Conservation (phyloP, 2,113 vertebrate species). For the Cinclus mexicanus region DNA sequence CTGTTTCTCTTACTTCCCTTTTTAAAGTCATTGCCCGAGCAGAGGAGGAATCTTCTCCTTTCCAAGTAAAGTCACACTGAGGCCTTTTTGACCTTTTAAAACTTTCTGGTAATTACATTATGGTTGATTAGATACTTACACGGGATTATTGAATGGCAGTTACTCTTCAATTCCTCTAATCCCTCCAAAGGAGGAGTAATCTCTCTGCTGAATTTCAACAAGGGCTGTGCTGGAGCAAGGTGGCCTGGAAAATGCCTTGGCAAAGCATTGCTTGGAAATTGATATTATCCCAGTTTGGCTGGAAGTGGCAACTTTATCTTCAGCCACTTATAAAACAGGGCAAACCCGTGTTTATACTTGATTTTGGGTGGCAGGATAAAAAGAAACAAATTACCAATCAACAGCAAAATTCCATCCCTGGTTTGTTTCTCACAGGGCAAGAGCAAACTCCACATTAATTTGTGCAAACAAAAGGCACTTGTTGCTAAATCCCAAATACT, state of each 20-base stretch:
- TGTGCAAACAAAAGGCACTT: constrained; percentile 2
- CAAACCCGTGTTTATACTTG: fast-evolving
- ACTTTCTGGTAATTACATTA: constrained; percentile 61
- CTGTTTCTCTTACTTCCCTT: background rate
- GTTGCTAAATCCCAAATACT: background rate
- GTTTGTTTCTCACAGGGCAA: background rate
- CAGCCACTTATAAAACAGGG: background rate
- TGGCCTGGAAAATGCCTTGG: background rate
- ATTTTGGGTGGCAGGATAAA: background rate
- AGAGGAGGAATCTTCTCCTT: background rate
- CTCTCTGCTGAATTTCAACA: background rate
- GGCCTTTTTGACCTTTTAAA: constrained; percentile 54
- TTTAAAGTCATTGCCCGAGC: background rate
- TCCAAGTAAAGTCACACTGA: background rate
- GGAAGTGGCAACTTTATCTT: background rate
- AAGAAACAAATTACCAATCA: background rate
- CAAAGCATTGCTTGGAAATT: background rate
- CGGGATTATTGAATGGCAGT: constrained; percentile 38
- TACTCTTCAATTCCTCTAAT: constrained; percentile 45
- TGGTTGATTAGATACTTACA: constrained; percentile 51
- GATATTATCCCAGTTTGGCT: background rate
- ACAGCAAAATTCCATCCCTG: background rate
- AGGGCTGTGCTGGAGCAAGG: background rate
- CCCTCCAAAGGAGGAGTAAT: constrained; percentile 36
- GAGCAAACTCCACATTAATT: fast-evolving